Evolutionary conservation across 2,113 vertebrate genomes (phyloP).

Genomic region (Nannospalax galili): DNA sequence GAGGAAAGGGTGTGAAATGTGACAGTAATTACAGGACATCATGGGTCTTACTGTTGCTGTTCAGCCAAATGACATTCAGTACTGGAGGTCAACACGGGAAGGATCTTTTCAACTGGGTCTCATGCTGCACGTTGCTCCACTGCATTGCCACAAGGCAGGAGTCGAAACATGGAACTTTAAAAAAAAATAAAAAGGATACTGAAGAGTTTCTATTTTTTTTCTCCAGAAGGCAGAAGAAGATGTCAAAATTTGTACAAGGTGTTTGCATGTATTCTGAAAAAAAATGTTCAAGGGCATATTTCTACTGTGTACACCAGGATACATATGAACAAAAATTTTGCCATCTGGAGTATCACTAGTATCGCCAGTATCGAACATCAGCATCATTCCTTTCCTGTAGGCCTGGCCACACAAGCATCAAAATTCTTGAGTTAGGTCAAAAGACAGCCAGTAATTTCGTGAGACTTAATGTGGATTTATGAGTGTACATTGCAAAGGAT

Average conservation of each 20-base stretch:
- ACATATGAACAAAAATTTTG: neutral
- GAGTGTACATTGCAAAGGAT: neutral
- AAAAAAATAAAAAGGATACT: neutral
- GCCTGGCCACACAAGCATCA: neutral
- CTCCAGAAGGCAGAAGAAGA: neutral
- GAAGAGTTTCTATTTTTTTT: neutral
- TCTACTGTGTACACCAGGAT: neutral
- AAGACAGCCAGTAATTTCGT: neutral
- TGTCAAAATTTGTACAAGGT: neutral
- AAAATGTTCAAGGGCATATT: neutral
- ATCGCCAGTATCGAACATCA: neutral
- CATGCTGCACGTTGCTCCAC: rapidly evolving
- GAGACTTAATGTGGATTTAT: neutral
- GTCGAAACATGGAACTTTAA: neutral
- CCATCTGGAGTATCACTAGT: neutral
- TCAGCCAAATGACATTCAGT: rapidly evolving
- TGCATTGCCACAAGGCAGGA: neutral
- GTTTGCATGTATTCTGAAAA: neutral
- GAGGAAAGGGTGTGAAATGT: conserved; percentile 83
- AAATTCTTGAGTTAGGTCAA: neutral
- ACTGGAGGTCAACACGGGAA: rapidly evolving
- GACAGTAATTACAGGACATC: conserved; percentile 82
- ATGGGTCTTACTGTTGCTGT: conserved; percentile 43
- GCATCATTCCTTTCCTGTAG: neutral
- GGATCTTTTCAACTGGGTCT: neutral